phyloP scores from a whole-genome alignment of 2,888 invertebrate species.

The Chironomus tentans region DNA sequence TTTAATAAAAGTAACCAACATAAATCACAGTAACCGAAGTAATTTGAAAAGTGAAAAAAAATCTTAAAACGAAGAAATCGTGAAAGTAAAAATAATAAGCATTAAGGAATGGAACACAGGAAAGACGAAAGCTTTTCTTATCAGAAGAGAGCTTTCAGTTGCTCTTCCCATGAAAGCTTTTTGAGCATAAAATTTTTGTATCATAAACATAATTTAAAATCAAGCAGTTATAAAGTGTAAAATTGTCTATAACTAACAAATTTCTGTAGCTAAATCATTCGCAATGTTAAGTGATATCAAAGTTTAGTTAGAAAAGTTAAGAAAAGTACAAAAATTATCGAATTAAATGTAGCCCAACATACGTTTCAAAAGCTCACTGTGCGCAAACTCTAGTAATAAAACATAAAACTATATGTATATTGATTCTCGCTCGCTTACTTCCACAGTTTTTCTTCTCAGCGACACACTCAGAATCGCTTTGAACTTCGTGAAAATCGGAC shows the following conservation, averaged over 20 bases:
- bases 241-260: background rate
- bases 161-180: background rate
- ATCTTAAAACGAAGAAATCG: too few species aligned
- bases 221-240: background rate
- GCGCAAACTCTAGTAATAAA: conserved; percentile 25
- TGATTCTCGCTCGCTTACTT: conserved; percentile 24
- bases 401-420: conserved; percentile 21
- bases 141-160: background rate
- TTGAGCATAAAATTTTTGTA: background rate
- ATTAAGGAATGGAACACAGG: background rate
- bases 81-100: background rate
- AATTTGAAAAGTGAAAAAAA: too few species aligned
- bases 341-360: background rate
- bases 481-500: conserved; percentile 18
- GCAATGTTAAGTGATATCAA: background rate
- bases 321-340: background rate
- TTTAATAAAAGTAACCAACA: too few species aligned
- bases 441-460: conserved; percentile 1
- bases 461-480: conserved; percentile 25
- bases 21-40: too few species aligned
- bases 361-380: background rate
- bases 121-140: background rate
- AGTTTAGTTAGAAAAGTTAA: background rate
- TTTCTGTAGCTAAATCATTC: background rate
- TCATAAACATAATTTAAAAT: background rate